Percentiles rank a stretch among this genome's conserved stretches.
phyloP scores from a whole-genome alignment of 2,113 vertebrate genomes.

The Parotia lawesii region DNA sequence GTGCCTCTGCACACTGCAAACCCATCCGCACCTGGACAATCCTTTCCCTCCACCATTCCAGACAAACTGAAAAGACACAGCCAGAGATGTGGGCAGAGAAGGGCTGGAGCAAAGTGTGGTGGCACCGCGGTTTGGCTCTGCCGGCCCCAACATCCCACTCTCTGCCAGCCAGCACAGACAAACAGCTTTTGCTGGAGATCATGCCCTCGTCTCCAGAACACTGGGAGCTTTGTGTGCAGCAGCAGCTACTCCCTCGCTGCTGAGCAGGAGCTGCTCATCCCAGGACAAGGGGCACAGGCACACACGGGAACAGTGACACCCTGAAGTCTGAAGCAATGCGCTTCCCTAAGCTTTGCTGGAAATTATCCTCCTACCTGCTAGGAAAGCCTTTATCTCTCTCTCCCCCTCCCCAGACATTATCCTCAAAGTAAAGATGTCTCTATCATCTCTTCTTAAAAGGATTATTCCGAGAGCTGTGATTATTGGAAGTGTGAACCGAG shows the following conservation, averaged over 20 bases:
- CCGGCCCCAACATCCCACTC: background rate
- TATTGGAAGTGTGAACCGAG: fast-evolving
- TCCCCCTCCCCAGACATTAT: background rate
- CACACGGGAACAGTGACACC: fast-evolving
- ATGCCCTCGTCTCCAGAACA: background rate
- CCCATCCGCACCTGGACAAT: fast-evolving
- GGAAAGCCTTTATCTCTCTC: background rate
- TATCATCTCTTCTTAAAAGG: background rate
- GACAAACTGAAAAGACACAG: background rate
- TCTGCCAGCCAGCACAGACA: background rate
- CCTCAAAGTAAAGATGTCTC: background rate
- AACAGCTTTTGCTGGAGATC: background rate
- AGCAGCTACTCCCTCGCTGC: background rate
- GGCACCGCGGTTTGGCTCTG: background rate
- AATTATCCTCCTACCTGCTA: background rate
- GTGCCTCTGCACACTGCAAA: background rate
- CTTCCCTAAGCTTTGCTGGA: background rate
- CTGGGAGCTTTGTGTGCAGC: background rate
- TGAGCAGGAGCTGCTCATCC: background rate
- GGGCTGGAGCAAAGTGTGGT: background rate
- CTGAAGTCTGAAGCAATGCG: fast-evolving
- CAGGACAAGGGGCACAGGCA: background rate
- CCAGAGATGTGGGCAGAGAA: background rate
- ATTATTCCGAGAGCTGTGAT: background rate
- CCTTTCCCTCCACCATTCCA: background rate